Evolutionary conservation across 2,888 invertebrate genomes (phyloP).

Genomic region (Harmothoe impar): DNA sequence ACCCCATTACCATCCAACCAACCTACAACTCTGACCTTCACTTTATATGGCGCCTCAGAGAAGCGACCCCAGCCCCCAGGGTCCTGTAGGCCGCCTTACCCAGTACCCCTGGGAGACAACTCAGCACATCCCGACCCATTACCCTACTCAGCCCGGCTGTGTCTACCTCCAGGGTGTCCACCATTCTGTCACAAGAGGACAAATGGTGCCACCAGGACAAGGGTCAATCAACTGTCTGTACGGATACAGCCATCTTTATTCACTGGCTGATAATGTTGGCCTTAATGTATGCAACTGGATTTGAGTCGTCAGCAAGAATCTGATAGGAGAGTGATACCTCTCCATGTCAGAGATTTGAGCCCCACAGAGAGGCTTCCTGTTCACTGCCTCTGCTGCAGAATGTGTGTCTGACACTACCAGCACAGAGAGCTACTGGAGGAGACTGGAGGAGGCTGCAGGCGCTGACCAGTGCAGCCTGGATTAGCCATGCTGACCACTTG

Average conservation of each 20-base stretch:
- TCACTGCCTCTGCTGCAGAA: too few relatives aligned
- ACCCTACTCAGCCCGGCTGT: neutral
- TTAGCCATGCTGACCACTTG: neutral
- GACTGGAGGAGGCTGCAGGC: neutral
- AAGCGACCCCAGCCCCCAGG: neutral
- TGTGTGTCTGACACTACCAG: too few relatives aligned
- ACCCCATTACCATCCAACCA: neutral
- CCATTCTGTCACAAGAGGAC: too few relatives aligned
- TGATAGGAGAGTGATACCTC: too few relatives aligned
- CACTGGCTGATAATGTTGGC: too few relatives aligned
- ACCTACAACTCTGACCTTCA: neutral
- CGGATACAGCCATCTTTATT: too few relatives aligned
- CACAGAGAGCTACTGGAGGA: neutral
- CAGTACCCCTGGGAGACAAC: neutral
- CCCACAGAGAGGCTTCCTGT: too few relatives aligned
- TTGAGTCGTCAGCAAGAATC: too few relatives aligned
- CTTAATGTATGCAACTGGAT: too few relatives aligned
- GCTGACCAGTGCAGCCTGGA: neutral
- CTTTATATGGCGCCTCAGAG: conserved; percentile 8
- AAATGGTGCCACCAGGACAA: too few relatives aligned
- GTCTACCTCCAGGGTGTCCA: neutral
- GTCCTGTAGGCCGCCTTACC: neutral
- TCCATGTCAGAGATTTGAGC: too few relatives aligned
- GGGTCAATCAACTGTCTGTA: too few relatives aligned
- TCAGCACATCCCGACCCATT: neutral